phyloP scores from a whole-genome alignment of 2,888 invertebrate genomes.

The Scelioninae gen. 1 region DNA sequence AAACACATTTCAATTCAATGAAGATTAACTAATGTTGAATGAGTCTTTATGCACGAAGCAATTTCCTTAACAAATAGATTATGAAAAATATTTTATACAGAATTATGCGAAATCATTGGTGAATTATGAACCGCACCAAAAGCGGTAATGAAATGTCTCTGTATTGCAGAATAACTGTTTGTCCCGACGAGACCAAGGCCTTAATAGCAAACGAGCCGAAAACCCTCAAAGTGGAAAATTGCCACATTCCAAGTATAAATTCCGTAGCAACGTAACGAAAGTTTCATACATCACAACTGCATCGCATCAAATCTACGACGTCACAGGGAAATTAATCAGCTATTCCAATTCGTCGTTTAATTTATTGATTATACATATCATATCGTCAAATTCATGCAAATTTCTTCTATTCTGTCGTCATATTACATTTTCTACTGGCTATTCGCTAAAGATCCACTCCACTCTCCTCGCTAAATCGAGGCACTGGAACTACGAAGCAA shows the following conservation, averaged over 20 bases:
- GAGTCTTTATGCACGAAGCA: no score
- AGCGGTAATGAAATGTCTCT: constrained; percentile 47
- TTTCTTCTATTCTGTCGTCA: no score
- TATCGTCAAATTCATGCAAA: constrained; percentile 34
- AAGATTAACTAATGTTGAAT: no score
- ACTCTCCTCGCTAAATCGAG: no score
- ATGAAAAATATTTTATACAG: no score
- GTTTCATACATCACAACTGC: constrained; percentile 36
- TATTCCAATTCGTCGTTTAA: constrained; percentile 51
- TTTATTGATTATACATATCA: constrained; percentile 60
- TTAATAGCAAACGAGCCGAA: constrained; percentile 88
- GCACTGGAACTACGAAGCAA: no score
- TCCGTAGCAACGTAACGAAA: constrained; percentile 76
- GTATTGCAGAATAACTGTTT: constrained; percentile 87
- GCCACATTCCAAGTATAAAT: constrained; percentile 74
- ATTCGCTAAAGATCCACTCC: no score
- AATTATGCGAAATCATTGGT: not conserved
- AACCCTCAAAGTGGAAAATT: constrained; percentile 81
- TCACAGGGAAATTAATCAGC: constrained; percentile 32
- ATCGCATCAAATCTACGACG: no score
- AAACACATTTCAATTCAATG: no score
- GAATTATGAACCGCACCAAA: constrained; percentile 32
- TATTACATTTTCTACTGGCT: no score
- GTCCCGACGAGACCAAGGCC: constrained; percentile 88
- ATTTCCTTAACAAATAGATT: no score